These are phyloP conservation scores for Galeopsomyia nigrocyanea DNA, from an alignment of 2,888 invertebrate genomes.

Conservation along the genomic window DNA sequence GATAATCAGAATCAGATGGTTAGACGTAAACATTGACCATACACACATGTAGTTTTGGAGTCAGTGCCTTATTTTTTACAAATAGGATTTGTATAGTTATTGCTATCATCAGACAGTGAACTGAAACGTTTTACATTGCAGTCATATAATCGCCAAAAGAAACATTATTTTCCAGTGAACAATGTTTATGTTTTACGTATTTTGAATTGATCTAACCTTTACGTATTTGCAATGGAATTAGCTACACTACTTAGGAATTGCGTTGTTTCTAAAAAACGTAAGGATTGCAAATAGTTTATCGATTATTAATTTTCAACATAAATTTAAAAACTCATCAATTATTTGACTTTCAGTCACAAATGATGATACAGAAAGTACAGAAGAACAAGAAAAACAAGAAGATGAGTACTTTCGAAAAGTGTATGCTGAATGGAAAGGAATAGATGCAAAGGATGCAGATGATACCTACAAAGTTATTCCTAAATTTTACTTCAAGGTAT, in stretches of 20 bases:
- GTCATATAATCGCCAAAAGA: not conserved
- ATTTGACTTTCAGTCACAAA: conserved; percentile 49
- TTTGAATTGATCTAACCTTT: conserved; percentile 33
- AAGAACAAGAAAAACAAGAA: conserved; percentile 64
- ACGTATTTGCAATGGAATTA: conserved; percentile 54
- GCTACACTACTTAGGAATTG: conserved; percentile 53
- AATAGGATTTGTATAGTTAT: not conserved
- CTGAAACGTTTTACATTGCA: not conserved
- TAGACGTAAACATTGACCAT: conserved; percentile 17
- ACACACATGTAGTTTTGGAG: not conserved
- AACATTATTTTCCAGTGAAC: not conserved
- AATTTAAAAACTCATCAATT: not conserved
- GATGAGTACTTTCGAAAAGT: conserved; percentile 72
- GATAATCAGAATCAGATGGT: no score
- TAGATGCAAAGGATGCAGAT: conserved; percentile 69
- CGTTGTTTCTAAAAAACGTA: conserved; percentile 53
- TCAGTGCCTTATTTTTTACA: conserved; percentile 8
- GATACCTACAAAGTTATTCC: conserved; percentile 76
- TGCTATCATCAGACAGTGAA: not conserved
- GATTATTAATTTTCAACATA: conserved; percentile 2
- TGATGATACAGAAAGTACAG: conserved; percentile 34
- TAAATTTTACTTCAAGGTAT: conserved; percentile 79
- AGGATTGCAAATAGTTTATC: conserved; percentile 21
- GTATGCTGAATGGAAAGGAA: conserved; percentile 70
- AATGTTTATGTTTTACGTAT: conserved; percentile 15